Evolutionary conservation across 2,113 vertebrate genomes (phyloP), one percentile per base, ranked within the genome.

Genomic region (Hippocampus mohnikei): DNA sequence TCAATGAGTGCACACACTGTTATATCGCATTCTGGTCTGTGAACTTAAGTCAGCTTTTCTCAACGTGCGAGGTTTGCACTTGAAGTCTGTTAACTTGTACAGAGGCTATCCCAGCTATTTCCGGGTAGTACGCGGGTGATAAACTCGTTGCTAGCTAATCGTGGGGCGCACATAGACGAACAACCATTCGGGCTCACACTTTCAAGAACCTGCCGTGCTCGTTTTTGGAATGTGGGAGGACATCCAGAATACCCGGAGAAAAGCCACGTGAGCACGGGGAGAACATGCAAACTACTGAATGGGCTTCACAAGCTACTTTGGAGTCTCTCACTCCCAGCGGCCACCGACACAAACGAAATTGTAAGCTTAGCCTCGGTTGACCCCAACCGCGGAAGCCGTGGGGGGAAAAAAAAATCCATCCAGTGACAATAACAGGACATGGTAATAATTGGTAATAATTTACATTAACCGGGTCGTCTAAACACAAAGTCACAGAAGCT

Each of bases 1-100:
- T 92, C 89, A 91, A 87, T 89, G 82, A 74, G 65, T 40, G 70
- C 72, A 70, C 87, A 85, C 72, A 87, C 84, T 89, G 86, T 89
- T 88, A 88, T 89, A 85, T 85, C 73, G 74, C 58, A 18, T 8
- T 29, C 13, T 29, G 29, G 56, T 25, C 13, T 59, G 56, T 59
- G 25, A 7, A 59, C 13, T 15, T 53, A 53, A 53, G 18, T n/a
- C n/a, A 27, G 5, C 52, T 55, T 2, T 21, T 52, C 6, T 2
- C 20, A n/a, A 55, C 3, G 21, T 21, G 21, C 50, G 21, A 52
- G 20, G 20, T 55, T 55, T 50, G 6, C 48, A 18, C 48, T 50
- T 18, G 13, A 20, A 20, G 16, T 50, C 48, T 5, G 8, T 20
- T 20, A 20, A 50, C 48, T 50, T 7, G 1, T 6, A 37, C 33